phyloP scores from a whole-genome alignment of 1,140 invertebrate genomes.

The Lerema accius region DNA sequence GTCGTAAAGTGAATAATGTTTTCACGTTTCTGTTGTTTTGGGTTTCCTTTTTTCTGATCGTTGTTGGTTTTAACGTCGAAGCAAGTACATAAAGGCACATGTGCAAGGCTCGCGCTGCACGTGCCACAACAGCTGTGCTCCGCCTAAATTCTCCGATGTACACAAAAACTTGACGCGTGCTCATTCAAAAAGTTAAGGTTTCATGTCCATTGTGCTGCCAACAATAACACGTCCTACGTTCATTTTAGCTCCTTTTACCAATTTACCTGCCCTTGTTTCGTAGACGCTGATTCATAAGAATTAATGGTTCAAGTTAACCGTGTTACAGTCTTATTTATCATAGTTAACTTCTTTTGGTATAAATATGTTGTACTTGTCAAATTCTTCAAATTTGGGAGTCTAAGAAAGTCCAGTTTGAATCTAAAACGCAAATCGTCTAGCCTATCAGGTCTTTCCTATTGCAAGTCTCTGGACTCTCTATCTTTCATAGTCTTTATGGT shows the following conservation, averaged over 20 bases:
- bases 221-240: constrained; percentile 10
- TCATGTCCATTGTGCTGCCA: constrained; percentile 10
- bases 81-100: constrained; percentile 15
- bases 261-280: background rate
- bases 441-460: no score
- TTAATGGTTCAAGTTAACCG: no score
- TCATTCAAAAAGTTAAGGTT: constrained; percentile 21
- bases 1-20: no score
- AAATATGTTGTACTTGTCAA: no score
- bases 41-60: background rate
- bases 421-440: no score
- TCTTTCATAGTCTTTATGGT: no score
- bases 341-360: no score
- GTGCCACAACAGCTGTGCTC: constrained; percentile 37
- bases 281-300: background rate
- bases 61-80: background rate
- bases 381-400: no score
- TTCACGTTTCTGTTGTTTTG: no score
- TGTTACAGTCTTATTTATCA: no score
- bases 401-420: no score
- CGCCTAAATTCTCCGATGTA: constrained; percentile 17
- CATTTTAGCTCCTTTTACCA: constrained; percentile 1
- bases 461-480: no score
- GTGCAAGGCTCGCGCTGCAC: constrained; percentile 33
- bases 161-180: constrained; percentile 21